These are phyloP conservation scores for Psittacula cyanocephala DNA, from an alignment of 2,113 vertebrate genomes.

Conservation along the genomic window DNA sequence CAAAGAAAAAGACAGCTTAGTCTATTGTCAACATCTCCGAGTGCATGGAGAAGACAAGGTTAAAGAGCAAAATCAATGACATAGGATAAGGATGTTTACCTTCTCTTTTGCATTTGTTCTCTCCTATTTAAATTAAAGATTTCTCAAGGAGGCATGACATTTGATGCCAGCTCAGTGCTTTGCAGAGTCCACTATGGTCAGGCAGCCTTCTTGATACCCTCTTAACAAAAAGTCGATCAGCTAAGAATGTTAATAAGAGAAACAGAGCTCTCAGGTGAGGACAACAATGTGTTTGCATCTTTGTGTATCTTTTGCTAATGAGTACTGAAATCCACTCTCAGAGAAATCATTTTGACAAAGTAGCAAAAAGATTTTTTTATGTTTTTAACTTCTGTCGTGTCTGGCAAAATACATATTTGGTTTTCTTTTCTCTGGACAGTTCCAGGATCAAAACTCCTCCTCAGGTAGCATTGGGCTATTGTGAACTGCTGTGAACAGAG, in stretches of 20 bases:
- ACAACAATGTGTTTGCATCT: background rate
- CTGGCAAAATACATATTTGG: background rate
- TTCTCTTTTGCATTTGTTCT: background rate
- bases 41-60: background rate
- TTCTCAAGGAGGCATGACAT: background rate
- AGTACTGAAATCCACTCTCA: background rate
- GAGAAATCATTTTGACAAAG: background rate
- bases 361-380: background rate
- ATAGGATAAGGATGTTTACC: background rate
- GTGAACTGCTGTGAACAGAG: background rate
- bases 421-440: background rate
- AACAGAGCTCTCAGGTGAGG: background rate
- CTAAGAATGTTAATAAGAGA: background rate
- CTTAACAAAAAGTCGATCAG: background rate
- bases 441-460: background rate
- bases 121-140: background rate
- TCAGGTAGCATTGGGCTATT: background rate
- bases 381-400: background rate
- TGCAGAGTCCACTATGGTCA: background rate
- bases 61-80: background rate
- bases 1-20: background rate
- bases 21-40: background rate
- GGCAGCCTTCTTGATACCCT: background rate
- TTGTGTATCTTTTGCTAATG: background rate
- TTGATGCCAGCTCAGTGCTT: background rate